Base-by-base conservation (phyloP, 1,140 invertebrate species). In the Diprion similis region DNA sequence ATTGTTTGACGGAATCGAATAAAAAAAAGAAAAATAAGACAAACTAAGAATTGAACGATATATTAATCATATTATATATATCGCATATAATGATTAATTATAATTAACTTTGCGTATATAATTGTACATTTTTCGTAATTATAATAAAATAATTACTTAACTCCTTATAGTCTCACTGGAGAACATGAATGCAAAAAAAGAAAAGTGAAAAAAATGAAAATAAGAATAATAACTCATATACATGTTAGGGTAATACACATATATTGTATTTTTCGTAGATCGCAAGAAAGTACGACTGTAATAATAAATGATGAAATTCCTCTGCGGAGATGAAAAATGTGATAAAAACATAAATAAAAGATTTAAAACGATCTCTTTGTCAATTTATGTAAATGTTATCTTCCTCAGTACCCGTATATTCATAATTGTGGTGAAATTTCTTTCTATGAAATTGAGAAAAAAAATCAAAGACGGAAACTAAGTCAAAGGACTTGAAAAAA, bases 261-360 rank as follows among this genome's bases (percentile, higher is more conserved):
- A 70, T 45, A 46, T 70, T 46, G 46, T 46, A 70, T 46, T 70
- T 70, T 70, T 70, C 64, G 18, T 73, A 68, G 64, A 64, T 65
- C 19, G n/a, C 11, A 70, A 70, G 51, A 73, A 59, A 73, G 19
- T 37, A 73, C 67, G 13, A 68, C 18, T 10, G n/a, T 24, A 68
- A n/a, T 15, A 18, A 51, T 8, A 67, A 70, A 46, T 46, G 9
- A 37, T 68, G 13, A 18, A 15, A 70, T 46, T 17, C 9, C 67
- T 68, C 18, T 46, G 13, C 15, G 46, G 37, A 46, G 69, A 37
- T 15, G 37, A 18, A 70, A 46, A 70, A 46, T 46, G 69, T 46
- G 69, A 70, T 46, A 48, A 70, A 70, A 70, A 70, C 10, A 70
- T 47, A 47, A 70, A 70, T 70, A 70, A 70, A 48, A 69, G 45